Evolutionary conservation across 2,113 vertebrate species (phyloP), one percentile per base, ranked within the genome.

Genomic region (Myotis yumanensis): DNA sequence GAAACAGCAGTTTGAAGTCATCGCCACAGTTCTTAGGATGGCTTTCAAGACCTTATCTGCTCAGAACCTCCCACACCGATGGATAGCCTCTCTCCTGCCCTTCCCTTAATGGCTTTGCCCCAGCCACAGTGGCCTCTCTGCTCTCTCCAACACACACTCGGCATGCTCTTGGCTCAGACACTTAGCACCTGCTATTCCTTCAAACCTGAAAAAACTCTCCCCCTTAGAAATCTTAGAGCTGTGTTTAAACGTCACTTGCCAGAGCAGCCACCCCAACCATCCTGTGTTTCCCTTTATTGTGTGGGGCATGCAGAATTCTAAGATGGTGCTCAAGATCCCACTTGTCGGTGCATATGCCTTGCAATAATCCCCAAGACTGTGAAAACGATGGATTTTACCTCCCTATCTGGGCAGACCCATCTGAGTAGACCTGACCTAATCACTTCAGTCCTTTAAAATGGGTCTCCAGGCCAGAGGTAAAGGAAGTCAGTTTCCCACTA

Each of bases 341-440:
- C 1, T 6, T 54, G 18, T 37, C 8, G 1, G 5, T n/a, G 7
- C 37, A 28, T 14, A 6, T 16, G 3, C 11, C 2, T 18, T 52
- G 2, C 9, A 35, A 59, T 14, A 57, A 20, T 46, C 12, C 30
- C 64, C 12, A 69, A 8, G 62, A 79, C 30, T 20, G 18, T 43
- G 69, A 40, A 32, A 14, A 57, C 7, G 62, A 81, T 37, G 25
- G n/a, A 23, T 59, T 73, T 48, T 59, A 71, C 11, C 35, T 28
- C 17, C 23, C 57, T 59, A 25, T 4, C 57, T 59, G 57, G 57
- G 57, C 9, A 59, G 57, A 11, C 3, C 32, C 40, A 82, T 66
- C 51, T 80, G 25, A 22, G 35, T 46, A 52, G 46, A 30, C 48
- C 16, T 84, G 11, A 95, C 6, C 52, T 86, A 46, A 48, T 68